These are phyloP conservation scores for Smutsia gigantea DNA, from an alignment of 2,797 vertebrate genomes.

Conservation along the genomic window DNA sequence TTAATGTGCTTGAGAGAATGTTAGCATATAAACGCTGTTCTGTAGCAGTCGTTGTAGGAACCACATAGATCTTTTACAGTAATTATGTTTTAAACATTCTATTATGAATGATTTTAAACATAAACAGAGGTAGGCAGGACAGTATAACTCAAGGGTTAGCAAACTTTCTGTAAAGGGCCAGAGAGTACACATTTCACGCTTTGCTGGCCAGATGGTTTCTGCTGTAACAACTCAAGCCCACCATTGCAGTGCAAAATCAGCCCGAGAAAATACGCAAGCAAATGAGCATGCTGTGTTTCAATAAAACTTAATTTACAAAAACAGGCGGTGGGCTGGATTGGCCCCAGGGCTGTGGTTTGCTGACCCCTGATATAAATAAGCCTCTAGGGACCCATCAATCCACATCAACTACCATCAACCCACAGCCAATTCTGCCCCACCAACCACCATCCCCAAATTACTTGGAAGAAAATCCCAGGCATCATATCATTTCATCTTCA, in stretches of 20 bases:
- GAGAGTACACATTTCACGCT: not conserved
- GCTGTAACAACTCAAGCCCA: not conserved
- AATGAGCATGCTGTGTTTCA: not conserved
- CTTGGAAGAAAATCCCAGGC: not conserved
- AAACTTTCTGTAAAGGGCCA: not conserved
- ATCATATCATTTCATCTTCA: not conserved
- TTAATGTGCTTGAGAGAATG: not conserved
- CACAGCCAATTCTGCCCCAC: not conserved
- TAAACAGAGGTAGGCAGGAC: not conserved
- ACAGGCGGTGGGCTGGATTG: not conserved
- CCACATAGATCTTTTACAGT: not conserved
- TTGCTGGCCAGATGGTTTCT: not conserved
- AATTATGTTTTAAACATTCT: not conserved
- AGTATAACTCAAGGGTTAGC: not conserved
- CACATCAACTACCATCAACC: not conserved
- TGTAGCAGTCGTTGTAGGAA: not conserved
- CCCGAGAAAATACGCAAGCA: not conserved
- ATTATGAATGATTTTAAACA: not conserved
- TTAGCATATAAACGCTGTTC: not conserved
- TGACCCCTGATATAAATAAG: not conserved
- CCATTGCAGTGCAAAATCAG: not conserved
- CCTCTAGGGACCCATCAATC: not conserved
- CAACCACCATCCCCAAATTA: not conserved
- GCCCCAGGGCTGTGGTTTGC: not conserved
- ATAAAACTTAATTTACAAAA: conserved; percentile 26